These are phyloP conservation scores for Physeter macrocephalus DNA, from an alignment of 2,113 vertebrate species.

Conservation along the genomic window DNA sequence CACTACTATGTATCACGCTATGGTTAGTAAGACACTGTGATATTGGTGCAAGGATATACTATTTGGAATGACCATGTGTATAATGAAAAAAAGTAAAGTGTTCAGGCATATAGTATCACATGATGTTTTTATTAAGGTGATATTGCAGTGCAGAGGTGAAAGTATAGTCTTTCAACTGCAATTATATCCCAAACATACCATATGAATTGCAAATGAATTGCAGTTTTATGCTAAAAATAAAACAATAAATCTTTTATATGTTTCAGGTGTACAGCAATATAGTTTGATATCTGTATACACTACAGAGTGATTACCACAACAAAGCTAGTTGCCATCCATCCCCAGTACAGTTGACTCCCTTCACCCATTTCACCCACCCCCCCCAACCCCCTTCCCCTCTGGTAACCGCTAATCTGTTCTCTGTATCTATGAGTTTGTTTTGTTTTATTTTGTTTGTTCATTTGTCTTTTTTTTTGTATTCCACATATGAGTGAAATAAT, in stretches of 20 bases:
- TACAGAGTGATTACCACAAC: neutral
- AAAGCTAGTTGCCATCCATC: neutral
- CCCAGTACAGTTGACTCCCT: neutral
- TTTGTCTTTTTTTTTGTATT: too few relatives aligned
- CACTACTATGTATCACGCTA: neutral
- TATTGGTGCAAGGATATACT: neutral
- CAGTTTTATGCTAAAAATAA: neutral
- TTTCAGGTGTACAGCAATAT: neutral
- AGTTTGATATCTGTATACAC: neutral
- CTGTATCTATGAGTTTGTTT: too few relatives aligned
- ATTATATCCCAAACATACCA: neutral
- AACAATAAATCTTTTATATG: neutral
- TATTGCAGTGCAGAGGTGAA: neutral
- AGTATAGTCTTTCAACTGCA: neutral
- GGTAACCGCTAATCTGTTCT: neutral
- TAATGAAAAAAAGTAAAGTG: neutral
- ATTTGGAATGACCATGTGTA: neutral
- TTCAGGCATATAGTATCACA: neutral
- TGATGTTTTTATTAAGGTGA: neutral
- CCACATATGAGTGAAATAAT: too few relatives aligned
- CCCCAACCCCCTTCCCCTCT: neutral
- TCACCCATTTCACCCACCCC: neutral
- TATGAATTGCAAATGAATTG: neutral
- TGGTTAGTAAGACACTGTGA: neutral
- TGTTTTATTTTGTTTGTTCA: too few relatives aligned